These are phyloP conservation scores for Lagria hirta DNA, from an alignment of 2,888 invertebrate genomes.

Conservation along the genomic window DNA sequence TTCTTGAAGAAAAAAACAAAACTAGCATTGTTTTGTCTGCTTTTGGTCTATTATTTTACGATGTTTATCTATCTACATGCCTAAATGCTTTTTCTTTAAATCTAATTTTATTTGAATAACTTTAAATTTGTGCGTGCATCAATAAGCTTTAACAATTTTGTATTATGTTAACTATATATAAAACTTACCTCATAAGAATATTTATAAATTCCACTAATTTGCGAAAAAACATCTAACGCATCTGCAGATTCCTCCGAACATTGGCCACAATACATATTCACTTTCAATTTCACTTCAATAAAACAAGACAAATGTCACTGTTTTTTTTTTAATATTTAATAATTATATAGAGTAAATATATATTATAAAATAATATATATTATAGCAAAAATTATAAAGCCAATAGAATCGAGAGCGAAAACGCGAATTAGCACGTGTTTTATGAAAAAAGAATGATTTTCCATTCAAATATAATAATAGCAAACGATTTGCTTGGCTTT, in stretches of 20 bases:
- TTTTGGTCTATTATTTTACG: too few species aligned
- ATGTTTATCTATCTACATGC: too few species aligned
- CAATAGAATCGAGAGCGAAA: conserved; percentile 2
- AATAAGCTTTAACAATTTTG: too few species aligned
- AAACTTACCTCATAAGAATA: conserved; percentile 47
- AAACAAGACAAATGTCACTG: not conserved
- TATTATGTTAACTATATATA: conserved; percentile 1
- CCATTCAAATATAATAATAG: conserved; percentile 1
- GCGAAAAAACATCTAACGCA: conserved; percentile 42
- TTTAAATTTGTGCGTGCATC: too few species aligned
- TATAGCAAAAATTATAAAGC: too few species aligned
- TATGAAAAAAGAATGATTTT: conserved; percentile 1
- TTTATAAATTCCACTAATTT: conserved; percentile 42
- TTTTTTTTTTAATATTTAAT: conserved; percentile 1
- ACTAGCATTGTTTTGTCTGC: too few species aligned
- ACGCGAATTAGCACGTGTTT: conserved; percentile 3
- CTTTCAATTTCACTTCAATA: conserved; percentile 8
- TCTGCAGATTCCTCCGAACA: conserved; percentile 45
- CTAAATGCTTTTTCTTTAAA: too few species aligned
- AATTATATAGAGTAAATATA: too few species aligned
- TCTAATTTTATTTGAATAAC: too few species aligned
- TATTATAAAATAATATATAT: too few species aligned
- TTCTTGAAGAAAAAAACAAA: too few species aligned
- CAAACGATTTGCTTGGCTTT: conserved; percentile 3
- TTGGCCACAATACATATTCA: conserved; percentile 44